A percentile compares a stretch with the other conserved stretches of the same genome.
Conservation (phyloP, 2,113 vertebrate species). For the Corythornis vintsioides region DNA sequence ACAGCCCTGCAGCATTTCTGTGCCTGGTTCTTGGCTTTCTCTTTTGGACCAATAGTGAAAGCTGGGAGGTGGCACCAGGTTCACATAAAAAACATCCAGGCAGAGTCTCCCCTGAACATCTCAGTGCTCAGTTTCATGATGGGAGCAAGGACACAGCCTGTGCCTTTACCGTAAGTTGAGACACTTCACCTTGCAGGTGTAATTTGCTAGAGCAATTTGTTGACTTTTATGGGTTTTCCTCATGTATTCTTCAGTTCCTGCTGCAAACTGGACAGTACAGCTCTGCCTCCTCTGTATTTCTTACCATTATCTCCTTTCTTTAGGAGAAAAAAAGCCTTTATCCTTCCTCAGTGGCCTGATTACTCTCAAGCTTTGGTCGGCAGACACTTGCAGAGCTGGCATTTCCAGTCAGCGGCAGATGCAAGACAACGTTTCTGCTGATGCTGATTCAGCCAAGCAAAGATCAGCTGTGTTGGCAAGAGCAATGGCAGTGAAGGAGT, state of each 20-base stretch:
- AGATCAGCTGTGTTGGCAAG: background rate
- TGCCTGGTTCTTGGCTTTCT: background rate
- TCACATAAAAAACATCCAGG: background rate
- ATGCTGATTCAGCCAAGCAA: background rate
- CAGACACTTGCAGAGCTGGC: background rate
- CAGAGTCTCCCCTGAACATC: background rate
- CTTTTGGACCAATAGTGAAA: background rate
- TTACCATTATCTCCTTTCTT: background rate
- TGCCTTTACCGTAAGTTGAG: background rate
- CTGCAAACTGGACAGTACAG: background rate
- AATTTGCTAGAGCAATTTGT: no score
- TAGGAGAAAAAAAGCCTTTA: background rate
- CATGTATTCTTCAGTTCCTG: rapidly evolving
- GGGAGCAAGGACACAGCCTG: background rate
- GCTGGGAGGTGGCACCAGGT: background rate
- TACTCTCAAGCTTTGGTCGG: background rate
- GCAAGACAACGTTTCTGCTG: background rate
- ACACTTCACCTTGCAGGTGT: background rate
- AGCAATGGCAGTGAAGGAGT: background rate
- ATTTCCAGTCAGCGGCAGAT: background rate
- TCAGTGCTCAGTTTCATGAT: background rate
- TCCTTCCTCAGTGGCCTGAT: background rate
- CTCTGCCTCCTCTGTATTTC: background rate
- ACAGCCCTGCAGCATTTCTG: background rate
- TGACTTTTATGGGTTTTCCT: background rate